These are phyloP conservation scores for Conus canariensis DNA, from an alignment of 2,888 invertebrate genomes.

Conservation along the genomic window DNA sequence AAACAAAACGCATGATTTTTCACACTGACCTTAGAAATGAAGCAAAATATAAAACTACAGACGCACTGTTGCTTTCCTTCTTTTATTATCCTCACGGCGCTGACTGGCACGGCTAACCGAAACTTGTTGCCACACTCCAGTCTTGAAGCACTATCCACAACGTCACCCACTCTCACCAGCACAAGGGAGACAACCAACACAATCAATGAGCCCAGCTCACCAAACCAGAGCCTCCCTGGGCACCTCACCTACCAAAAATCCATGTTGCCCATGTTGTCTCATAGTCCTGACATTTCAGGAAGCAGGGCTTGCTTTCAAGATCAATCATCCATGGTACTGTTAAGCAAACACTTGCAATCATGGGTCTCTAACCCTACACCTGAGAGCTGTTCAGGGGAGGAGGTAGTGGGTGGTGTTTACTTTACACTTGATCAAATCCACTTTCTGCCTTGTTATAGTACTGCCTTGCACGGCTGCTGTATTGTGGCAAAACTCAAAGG, in stretches of 20 bases:
- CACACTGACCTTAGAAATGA: not conserved
- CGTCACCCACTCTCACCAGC: not conserved
- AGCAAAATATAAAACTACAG: not conserved
- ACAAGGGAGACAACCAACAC: not conserved
- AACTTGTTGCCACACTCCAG: not conserved
- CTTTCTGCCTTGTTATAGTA: not conserved
- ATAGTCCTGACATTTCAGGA: not conserved
- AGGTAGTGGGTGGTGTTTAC: not conserved
- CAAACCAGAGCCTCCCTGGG: not conserved
- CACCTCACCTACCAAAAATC: not conserved
- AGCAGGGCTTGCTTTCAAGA: not conserved
- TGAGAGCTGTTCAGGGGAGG: not conserved
- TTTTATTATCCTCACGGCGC: too few species aligned
- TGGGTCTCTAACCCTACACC: not conserved
- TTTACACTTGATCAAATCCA: not conserved
- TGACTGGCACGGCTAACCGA: too few species aligned
- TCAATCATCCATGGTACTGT: conserved; percentile 11
- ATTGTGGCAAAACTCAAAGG: not conserved
- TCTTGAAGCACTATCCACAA: not conserved
- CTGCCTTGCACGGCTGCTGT: not conserved
- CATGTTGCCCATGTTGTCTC: not conserved
- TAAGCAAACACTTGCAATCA: conserved; percentile 10
- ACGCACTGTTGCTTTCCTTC: too few species aligned
- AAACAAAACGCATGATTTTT: too few species aligned
- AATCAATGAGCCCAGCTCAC: not conserved